These are phyloP conservation scores for Crotophaga sulcirostris DNA, from an alignment of 2,113 vertebrate genomes.

Conservation along the genomic window DNA sequence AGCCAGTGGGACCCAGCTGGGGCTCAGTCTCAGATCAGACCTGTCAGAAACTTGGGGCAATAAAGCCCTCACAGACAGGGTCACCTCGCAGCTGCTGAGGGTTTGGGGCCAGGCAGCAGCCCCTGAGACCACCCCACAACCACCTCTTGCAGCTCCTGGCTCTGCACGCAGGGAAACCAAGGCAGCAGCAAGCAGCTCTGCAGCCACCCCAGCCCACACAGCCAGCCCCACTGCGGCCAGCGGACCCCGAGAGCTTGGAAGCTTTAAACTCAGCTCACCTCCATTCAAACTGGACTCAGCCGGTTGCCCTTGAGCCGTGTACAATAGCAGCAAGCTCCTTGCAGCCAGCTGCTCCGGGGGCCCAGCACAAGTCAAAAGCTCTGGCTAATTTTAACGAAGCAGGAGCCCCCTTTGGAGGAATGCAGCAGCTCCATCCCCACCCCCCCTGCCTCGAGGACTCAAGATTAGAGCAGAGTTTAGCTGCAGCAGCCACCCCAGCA, in stretches of 20 bases:
- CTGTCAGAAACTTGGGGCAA: not conserved
- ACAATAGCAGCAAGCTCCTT: not conserved
- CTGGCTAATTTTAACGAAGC: constrained; percentile 14
- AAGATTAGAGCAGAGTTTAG: not conserved
- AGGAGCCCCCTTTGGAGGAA: not conserved
- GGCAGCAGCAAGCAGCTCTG: not conserved
- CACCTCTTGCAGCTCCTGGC: not conserved
- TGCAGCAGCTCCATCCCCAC: not conserved
- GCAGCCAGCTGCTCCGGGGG: not conserved
- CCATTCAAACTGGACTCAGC: not conserved
- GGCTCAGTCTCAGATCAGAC: not conserved
- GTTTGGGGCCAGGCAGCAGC: not conserved
- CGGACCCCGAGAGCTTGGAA: accelerated
- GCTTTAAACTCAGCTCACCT: not conserved
- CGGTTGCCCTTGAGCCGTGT: not conserved
- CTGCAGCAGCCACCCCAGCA: accelerated
- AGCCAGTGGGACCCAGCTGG: not conserved
- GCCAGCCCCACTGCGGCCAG: accelerated
- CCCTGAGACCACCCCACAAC: not conserved
- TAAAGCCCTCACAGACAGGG: accelerated
- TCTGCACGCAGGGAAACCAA: not conserved
- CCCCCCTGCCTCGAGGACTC: not conserved
- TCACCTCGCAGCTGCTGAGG: not conserved
- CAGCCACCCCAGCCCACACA: not conserved
- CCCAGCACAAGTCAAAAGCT: accelerated